Evolutionary conservation across 2,113 vertebrate genomes (phyloP), one percentile per base, ranked within the genome.

Genomic region (Tringa solitaria): DNA sequence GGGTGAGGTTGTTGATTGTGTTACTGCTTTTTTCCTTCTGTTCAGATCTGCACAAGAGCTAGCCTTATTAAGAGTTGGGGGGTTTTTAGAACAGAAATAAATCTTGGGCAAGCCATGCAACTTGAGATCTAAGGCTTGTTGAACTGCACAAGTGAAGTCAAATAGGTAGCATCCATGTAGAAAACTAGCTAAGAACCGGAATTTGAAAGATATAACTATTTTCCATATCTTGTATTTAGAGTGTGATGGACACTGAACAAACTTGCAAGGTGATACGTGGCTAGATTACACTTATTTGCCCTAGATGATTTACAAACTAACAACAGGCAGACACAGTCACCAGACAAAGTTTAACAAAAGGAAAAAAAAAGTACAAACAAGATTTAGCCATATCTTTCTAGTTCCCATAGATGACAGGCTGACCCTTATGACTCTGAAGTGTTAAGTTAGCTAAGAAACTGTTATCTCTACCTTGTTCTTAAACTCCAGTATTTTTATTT

Each of bases 381-480:
- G 51, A 70, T 74, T 54, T 60, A 84, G 5, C 24, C n/a, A 6
- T 78, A 81, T 92, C 80, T 94, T 90, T 10, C 46, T 84, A 27
- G 35, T 90, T 96, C 73, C 65, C 80, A 64, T 28, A 75, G 69
- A 73, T 53, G 57, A 46, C 23, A 90, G 78, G 70, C 37, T 94
- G 90, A 94, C 86, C 76, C 14, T 32, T 84, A 9, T 82, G 88
- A 92, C 88, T 87, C 70, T 53, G 28, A 89, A 86, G 93, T 92
- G 92, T 89, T 89, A 89, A 73, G 43, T 91, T 80, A 70, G 56
- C 57, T 74, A 45, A 69, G 64, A 59, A 91, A 57, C 68, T 53
- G 20, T 94, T 94, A 94, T 93, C 85, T 93, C 37, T 56, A 33
- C 61, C 59, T 81, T 82, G n/a, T 92, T 90, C 45, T 75, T 84